Evolutionary conservation across 2,888 invertebrate species (phyloP).

Genomic region (Fabriciana adippe): DNA sequence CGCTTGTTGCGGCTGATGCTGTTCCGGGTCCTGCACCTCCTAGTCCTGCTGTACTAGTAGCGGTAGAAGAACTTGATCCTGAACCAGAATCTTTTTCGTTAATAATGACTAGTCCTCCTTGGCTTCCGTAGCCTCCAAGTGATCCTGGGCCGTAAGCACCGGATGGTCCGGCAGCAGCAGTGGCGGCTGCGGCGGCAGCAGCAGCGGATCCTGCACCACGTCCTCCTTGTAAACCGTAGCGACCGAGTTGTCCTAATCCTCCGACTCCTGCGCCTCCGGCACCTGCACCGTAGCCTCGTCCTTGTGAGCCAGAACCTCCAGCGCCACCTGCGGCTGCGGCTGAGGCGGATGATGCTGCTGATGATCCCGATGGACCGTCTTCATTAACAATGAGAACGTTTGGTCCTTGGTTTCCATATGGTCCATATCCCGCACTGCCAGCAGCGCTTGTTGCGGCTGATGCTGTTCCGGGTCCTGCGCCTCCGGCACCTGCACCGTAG

Average conservation of each 20-base stretch:
- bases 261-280: too few species aligned
- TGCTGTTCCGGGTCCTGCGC: slow-evolving; percentile 5
- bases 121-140: not conserved
- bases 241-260: too few species aligned
- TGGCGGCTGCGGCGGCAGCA: too few species aligned
- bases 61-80: slow-evolving; percentile 7
- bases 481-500: not conserved
- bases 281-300: too few species aligned
- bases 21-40: not conserved
- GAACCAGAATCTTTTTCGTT: not conserved
- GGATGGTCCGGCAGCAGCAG: not conserved
- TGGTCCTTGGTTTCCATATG: slow-evolving; percentile 7
- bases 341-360: slow-evolving; percentile 11
- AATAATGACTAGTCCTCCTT: too few species aligned
- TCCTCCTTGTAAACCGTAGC: too few species aligned
- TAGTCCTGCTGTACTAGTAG: slow-evolving; percentile 1
- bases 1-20: not conserved
- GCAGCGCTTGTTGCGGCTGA: not conserved
- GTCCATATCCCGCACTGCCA: not conserved
- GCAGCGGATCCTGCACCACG: not conserved
- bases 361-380: too few species aligned
- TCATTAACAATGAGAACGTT: not conserved
- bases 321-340: slow-evolving; percentile 28
- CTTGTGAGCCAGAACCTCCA: slow-evolving; percentile 11
- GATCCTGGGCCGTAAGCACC: not conserved